Evolutionary conservation across 2,888 invertebrate species (phyloP), one percentile per base, ranked within the genome.

Genomic region (Catocala sponsa): DNA sequence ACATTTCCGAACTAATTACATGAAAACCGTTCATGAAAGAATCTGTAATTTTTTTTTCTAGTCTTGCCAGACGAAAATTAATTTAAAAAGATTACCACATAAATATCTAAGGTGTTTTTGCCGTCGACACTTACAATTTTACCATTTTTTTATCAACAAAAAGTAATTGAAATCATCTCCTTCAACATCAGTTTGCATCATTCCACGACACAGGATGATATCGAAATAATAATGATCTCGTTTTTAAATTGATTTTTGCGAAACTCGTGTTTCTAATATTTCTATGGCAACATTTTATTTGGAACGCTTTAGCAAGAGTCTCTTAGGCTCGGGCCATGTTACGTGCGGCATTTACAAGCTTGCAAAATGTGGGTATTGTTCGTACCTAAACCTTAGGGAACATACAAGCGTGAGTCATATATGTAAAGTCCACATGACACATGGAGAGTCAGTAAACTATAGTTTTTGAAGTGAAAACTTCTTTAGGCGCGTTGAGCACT

Each of bases 181-280:
- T n/a, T n/a, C n/a, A n/a, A n/a, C n/a, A 55, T 48, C 55, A 44
- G 7, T 65, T 58, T 25, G 33, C 12, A 51, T 58, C 55, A 68
- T 68, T 68, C 59, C 53, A 41, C 42, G 56, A 59, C 42, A 35
- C 55, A 76, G 35, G 35, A 15, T 35, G 4, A 35, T 35, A 35
- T 35, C 35, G 35, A 35, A 35, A 35, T 35, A 35, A 35, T 35
- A 35, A 7, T 6, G 6, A 35, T 35, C 35, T 38, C 6, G 35
- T 38, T 53, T 11, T 42, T 48, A 70, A 70, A 74, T 70, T 70
- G 70, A 65, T 74, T 65, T 61, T 70, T 55, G 65, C 60, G 54
- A 55, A 13, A 12, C 12, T 42, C 9, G 42, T 25, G 13, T 25
- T 25, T 42, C 13, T 38, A 6, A 38, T 38, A 38, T 38, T 2